Conservation (phyloP, 2,113 vertebrate species). For the Marcusenius ussheri region DNA sequence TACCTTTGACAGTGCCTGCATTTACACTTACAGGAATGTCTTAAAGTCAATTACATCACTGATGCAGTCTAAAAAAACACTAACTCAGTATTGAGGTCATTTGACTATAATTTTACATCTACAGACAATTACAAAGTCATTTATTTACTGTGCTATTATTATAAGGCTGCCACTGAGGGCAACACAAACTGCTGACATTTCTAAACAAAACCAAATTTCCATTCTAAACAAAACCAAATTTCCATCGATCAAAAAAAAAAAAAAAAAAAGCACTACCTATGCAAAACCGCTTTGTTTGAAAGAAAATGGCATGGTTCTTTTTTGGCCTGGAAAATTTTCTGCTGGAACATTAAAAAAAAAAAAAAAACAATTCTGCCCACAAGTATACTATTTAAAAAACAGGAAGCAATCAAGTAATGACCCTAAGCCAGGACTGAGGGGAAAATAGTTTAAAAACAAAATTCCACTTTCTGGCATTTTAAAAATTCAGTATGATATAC, state of each 20-base stretch:
- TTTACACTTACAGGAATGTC: constrained; percentile 49
- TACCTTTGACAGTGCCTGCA: constrained; percentile 43
- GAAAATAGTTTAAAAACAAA: neutral
- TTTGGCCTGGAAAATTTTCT: neutral
- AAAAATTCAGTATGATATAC: neutral
- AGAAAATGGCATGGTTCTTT: neutral
- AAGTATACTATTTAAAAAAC: neutral
- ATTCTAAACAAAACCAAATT: neutral
- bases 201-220: neutral
- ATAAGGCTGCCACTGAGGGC: neutral
- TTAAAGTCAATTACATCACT: constrained; percentile 59
- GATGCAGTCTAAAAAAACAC: constrained; percentile 51
- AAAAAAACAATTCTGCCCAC: neutral
- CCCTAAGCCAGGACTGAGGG: neutral
- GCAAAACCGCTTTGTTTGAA: neutral
- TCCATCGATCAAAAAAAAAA: neutral
- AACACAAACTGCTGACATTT: neutral
- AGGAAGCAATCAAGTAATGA: neutral
- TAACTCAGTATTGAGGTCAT: constrained; percentile 46
- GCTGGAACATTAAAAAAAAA: neutral
- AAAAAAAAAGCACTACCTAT: neutral
- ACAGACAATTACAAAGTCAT: constrained; percentile 44
- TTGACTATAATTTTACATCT: constrained; percentile 32
- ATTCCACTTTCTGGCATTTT: neutral
- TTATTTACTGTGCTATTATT: constrained; percentile 13